Evolutionary conservation across 2,888 invertebrate genomes (phyloP).

Genomic region (Drosophila anomalata): DNA sequence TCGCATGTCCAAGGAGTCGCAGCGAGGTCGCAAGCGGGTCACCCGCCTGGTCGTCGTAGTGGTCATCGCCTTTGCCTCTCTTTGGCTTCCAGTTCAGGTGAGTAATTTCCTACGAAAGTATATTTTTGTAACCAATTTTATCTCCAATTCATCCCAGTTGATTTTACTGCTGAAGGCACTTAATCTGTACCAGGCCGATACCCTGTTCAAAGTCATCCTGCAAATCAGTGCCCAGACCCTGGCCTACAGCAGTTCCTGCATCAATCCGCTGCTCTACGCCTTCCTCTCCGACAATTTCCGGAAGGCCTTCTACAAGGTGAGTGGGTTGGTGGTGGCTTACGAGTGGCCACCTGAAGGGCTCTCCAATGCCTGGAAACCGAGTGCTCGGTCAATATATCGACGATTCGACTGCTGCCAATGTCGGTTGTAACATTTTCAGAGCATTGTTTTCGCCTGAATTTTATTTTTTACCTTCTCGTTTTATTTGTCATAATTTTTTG

Average conservation of each 20-base stretch:
- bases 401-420: slow-evolving; percentile 37
- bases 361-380: slow-evolving; percentile 36
- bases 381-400: slow-evolving; percentile 60
- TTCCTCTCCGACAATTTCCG: slow-evolving; percentile 97
- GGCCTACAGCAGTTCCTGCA: slow-evolving; percentile 97
- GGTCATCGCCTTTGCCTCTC: slow-evolving; percentile 95
- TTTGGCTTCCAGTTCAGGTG: slow-evolving; percentile 97
- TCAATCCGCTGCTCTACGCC: slow-evolving; percentile 97
- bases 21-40: slow-evolving; percentile 93
- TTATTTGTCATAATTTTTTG: slow-evolving; percentile 43
- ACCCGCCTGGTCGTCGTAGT: slow-evolving; percentile 96
- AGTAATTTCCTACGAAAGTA: slow-evolving; percentile 45
- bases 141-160: slow-evolving; percentile 86
- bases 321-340: slow-evolving; percentile 42
- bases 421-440: slow-evolving; percentile 28
- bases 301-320: slow-evolving; percentile 90
- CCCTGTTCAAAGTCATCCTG: slow-evolving; percentile 86
- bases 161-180: slow-evolving; percentile 90
- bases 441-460: slow-evolving; percentile 43
- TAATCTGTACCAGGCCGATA: slow-evolving; percentile 85
- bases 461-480: slow-evolving; percentile 1
- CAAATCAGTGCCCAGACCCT: slow-evolving; percentile 91
- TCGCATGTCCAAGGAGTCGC: slow-evolving; percentile 89
- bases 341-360: slow-evolving; percentile 15
- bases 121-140: not conserved